Evolutionary conservation across 2,113 vertebrate species (phyloP).

Genomic region (Entelurus aequoreus): DNA sequence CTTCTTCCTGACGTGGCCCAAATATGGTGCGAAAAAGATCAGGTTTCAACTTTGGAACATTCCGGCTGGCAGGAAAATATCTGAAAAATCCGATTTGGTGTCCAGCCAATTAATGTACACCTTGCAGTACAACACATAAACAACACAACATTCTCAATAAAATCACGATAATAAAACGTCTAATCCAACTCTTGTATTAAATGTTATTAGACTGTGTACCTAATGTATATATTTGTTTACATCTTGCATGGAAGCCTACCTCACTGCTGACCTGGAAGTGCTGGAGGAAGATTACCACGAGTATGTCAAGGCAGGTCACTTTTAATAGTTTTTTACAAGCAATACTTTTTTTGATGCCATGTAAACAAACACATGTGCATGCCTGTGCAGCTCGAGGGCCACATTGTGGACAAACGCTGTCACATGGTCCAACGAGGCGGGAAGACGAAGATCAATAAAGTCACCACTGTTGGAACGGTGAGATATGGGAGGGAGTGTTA

Average conservation of each 20-base stretch:
- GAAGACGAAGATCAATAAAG: conserved; percentile 69
- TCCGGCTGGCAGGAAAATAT: no score
- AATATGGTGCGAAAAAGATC: no score
- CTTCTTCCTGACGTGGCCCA: no score
- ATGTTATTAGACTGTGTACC: background rate
- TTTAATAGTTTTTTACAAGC: background rate
- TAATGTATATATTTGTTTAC: background rate
- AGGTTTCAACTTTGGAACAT: no score
- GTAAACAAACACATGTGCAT: background rate
- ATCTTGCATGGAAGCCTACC: conserved; percentile 61
- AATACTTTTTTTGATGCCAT: background rate
- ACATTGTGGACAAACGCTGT: conserved; percentile 70
- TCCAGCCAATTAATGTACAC: no score
- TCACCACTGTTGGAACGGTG: conserved; percentile 77
- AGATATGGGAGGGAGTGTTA: conserved; percentile 17
- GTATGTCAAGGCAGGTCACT: conserved; percentile 73
- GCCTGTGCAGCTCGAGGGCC: conserved; percentile 62
- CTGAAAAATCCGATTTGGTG: no score
- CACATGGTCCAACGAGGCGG: conserved; percentile 66
- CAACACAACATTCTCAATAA: no score
- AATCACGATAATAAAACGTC: no score
- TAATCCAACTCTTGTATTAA: no score
- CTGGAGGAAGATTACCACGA: conserved; percentile 79
- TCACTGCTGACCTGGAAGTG: conserved; percentile 70
- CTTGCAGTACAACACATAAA: no score